phyloP scores from a whole-genome alignment of 2,888 invertebrate genomes.

The Chymomyza fuscimana region DNA sequence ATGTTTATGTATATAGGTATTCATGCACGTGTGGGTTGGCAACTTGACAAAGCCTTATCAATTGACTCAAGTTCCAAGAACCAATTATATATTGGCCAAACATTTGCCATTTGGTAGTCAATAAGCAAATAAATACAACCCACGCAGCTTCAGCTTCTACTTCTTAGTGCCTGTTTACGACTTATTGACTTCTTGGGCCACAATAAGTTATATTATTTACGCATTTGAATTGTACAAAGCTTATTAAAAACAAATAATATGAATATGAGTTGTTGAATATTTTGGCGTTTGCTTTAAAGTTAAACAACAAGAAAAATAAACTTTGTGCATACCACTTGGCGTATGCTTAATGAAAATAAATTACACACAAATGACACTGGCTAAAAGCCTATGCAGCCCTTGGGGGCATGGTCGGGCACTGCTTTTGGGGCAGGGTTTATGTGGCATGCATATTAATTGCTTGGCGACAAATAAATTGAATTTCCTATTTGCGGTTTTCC shows the following conservation, averaged over 20 bases:
- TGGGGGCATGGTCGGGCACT: neutral
- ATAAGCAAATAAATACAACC: neutral
- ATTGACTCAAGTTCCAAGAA: neutral
- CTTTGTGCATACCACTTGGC: neutral
- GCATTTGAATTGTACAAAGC: neutral
- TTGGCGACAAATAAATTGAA: conserved; percentile 23
- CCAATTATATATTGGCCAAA: neutral
- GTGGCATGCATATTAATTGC: neutral
- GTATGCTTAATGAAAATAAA: conserved; percentile 37
- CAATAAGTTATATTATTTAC: neutral
- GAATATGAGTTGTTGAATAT: neutral
- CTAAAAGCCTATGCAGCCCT: neutral
- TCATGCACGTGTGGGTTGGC: neutral
- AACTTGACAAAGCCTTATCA: neutral
- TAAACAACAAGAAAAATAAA: neutral
- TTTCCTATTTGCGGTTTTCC: conserved; percentile 16
- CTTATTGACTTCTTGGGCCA: neutral
- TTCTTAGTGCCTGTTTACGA: neutral
- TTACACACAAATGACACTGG: conserved; percentile 12
- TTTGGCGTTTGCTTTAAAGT: neutral
- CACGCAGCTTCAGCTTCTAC: neutral
- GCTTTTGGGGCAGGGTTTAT: neutral
- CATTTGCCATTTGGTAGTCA: neutral
- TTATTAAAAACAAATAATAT: neutral
- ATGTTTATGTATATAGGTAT: neutral